Conservation (phyloP, 2,113 vertebrate genomes). For the Psilopogon haemacephalus region DNA sequence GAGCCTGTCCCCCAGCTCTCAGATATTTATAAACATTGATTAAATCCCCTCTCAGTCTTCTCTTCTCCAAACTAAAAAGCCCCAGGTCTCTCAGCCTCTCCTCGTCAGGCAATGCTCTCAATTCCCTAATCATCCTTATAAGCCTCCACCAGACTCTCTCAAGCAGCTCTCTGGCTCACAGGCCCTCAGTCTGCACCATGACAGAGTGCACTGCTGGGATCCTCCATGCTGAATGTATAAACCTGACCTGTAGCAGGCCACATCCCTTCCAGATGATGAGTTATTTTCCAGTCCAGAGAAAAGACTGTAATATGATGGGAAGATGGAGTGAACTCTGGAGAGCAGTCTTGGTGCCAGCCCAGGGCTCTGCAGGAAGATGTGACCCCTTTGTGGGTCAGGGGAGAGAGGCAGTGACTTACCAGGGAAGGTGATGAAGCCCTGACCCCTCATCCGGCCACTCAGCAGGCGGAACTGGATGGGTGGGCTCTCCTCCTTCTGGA, state of each 20-base stretch:
- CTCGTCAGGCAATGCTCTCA: too few relatives aligned
- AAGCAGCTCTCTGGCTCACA: too few relatives aligned
- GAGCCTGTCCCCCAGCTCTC: too few relatives aligned
- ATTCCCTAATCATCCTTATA: too few relatives aligned
- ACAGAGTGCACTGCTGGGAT: fast-evolving
- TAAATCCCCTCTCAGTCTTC: too few relatives aligned
- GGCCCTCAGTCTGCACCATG: fast-evolving
- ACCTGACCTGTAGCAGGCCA: fast-evolving
- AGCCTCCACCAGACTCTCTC: too few relatives aligned
- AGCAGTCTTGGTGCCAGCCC: background rate
- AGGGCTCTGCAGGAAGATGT: background rate
- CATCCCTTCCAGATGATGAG: background rate
- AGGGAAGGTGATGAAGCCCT: constrained; percentile 91
- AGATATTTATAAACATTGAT: too few relatives aligned
- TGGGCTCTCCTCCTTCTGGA: constrained; percentile 75
- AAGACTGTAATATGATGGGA: fast-evolving
- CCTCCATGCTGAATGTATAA: background rate
- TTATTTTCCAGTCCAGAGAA: background rate
- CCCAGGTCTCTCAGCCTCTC: too few relatives aligned
- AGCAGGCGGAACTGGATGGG: constrained; percentile 85
- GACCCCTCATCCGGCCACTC: constrained; percentile 89
- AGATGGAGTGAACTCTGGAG: background rate
- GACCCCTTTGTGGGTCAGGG: background rate
- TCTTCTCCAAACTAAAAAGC: too few relatives aligned
- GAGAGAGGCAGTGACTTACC: constrained; percentile 72